Evolutionary conservation across 2,888 invertebrate genomes (phyloP), one percentile per base, ranked within the genome.

Genomic region (Idaea straminata): DNA sequence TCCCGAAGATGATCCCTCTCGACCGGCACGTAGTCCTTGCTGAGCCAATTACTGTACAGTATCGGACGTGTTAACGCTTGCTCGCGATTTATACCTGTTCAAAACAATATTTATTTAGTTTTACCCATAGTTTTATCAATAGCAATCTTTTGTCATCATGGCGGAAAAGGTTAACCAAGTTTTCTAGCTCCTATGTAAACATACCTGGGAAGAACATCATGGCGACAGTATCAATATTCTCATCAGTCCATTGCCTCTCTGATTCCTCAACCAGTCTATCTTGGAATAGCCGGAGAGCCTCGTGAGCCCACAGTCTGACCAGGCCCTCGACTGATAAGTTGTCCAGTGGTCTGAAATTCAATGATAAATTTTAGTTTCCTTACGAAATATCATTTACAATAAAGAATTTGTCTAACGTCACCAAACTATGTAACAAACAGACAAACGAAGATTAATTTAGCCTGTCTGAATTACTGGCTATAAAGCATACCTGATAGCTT

Each of bases 301-400:
- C 99, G 86, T 99, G 99, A 0, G 99, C 99, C 99, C 99, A 99
- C 34, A 99, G 93, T n/a, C 99, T 94, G 1, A 99, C 99, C 65
- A 99, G 93, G 5, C 99, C 99, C 91, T 99, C 99, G 0, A 99
- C 97, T 0, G 96, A 94, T 13, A 99, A 92, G 69, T 95, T 96
- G 83, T 99, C 99, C 62, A 99, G 89, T 0, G 99, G 99, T 70
- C 99, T 95, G 77, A 4, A 62, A 61, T 36, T 15, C 4, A 57
- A 15, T 57, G 57, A 4, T 57, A 57, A 15, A 15, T 57, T 57
- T 25, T 3, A 3, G 1, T 25, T 25, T 25, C 25, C 25, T 25
- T 25, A 25, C 25, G 13, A 10, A 13, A 47, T 10, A 38, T 10
- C 38, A 38, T 10, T 7, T 5, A 47, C 10, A 47, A 4, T 36